A percentile compares a stretch with the other conserved stretches of the same genome.
Conservation (phyloP, 2,113 vertebrate species). For the Triplophysa tibetana region DNA sequence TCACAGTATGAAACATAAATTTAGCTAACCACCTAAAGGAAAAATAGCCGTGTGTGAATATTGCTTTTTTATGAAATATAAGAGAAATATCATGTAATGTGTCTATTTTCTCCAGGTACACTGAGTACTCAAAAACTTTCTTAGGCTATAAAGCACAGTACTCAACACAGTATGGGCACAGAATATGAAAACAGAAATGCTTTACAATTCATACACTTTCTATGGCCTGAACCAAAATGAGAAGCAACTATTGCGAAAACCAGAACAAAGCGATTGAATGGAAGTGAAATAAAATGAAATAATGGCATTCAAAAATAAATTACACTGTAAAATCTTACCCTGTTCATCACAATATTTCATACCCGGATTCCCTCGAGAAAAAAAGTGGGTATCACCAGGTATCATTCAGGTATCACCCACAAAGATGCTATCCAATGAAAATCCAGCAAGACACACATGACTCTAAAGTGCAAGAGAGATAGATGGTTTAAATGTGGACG, state of each 20-base stretch:
- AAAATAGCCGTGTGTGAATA: too few species aligned
- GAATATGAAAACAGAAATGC: constrained; percentile 38
- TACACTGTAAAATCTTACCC: constrained; percentile 35
- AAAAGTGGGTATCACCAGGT: too few species aligned
- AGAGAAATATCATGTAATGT: background rate
- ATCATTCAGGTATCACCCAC: constrained; percentile 48
- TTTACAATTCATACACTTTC: constrained; percentile 7
- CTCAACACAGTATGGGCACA: constrained; percentile 35
- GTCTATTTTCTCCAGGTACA: constrained; percentile 2
- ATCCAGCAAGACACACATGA: constrained; percentile 41
- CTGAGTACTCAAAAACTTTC: background rate
- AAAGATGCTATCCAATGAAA: constrained; percentile 17
- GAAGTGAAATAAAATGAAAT: constrained; percentile 36
- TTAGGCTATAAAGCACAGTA: constrained; percentile 49
- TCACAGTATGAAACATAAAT: constrained; percentile 24
- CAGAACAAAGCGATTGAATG: constrained; percentile 4
- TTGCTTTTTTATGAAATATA: background rate
- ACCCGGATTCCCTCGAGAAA: constrained; percentile 21
- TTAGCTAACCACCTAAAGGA: too few species aligned
- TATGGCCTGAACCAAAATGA: background rate
- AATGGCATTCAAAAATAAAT: constrained; percentile 34
- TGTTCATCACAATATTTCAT: constrained; percentile 27
- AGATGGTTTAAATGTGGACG: constrained; percentile 2
- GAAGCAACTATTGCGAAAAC: background rate
- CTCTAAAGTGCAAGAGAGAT: background rate